Evolutionary conservation across 2,113 vertebrate genomes (phyloP).

Genomic region (Pelmatolapia mariae): DNA sequence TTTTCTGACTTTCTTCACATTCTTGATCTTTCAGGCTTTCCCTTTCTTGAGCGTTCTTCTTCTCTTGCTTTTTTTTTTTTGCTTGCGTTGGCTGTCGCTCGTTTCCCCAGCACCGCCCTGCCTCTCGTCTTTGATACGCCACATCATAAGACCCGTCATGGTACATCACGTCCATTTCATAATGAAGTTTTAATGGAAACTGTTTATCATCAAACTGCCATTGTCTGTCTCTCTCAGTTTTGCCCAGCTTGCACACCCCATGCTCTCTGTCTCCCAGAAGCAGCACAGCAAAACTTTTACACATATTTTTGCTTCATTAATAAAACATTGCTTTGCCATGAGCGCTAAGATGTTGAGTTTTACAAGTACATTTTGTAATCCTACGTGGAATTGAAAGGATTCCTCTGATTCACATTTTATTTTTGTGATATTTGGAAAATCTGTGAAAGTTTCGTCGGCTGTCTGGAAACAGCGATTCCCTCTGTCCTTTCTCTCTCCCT

Average conservation of each 20-base stretch:
- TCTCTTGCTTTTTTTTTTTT: not conserved
- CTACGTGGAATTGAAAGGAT: not conserved
- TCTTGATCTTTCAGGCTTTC: not conserved
- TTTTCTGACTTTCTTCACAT: not conserved
- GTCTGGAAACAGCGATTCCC: not conserved
- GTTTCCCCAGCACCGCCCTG: not conserved
- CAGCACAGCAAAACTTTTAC: not conserved
- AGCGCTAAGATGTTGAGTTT: not conserved
- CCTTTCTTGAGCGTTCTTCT: not conserved
- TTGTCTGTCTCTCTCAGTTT: not conserved
- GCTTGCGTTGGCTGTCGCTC: not conserved
- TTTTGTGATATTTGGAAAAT: not conserved
- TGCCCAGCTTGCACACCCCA: not conserved
- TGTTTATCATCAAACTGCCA: constrained; percentile 37
- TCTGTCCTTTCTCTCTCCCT: not conserved
- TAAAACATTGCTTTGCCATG: not conserved
- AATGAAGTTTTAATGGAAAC: constrained; percentile 53
- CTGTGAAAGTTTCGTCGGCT: not conserved
- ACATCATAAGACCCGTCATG: constrained; percentile 15
- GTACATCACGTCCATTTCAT: constrained; percentile 8
- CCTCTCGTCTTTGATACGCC: not conserved
- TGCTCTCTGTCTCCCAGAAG: not conserved
- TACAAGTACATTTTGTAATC: not conserved
- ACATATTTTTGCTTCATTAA: not conserved
- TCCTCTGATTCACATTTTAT: not conserved